Percentiles rank a stretch among this genome's conserved stretches.
phyloP scores from a whole-genome alignment of 2,113 vertebrate species.

The Cephalopterus ornatus region DNA sequence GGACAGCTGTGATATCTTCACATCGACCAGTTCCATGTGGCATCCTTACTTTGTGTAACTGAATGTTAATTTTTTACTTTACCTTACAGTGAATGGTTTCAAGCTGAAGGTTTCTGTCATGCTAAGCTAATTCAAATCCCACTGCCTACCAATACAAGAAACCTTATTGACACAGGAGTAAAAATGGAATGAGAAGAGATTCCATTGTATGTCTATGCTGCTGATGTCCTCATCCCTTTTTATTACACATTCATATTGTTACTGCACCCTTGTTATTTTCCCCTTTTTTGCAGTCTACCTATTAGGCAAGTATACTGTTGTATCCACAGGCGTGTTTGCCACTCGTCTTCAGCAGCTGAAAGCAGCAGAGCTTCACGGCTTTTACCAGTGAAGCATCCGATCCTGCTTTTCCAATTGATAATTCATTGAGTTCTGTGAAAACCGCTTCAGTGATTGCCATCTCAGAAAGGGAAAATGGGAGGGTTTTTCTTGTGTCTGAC shows the following conservation, averaged over 20 bases:
- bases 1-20: background rate
- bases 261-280: background rate
- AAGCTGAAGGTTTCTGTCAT: background rate
- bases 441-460: background rate
- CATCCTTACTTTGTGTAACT: background rate
- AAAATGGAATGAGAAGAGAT: background rate
- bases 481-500: background rate
- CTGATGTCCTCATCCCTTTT: background rate
- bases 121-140: background rate
- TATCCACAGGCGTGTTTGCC: background rate
- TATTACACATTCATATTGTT: background rate
- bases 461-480: background rate
- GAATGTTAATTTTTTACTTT: background rate
- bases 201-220: rapidly evolving
- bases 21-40: background rate
- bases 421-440: background rate
- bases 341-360: background rate
- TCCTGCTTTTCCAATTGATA: background rate
- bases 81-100: background rate
- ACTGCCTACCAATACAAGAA: background rate
- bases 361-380: background rate
- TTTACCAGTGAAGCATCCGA: background rate
- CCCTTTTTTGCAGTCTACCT: background rate
- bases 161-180: background rate
- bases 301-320: background rate